A percentile compares a stretch with the other conserved stretches of the same genome.
These are phyloP conservation scores for Ptilonorhynchus violaceus DNA, from an alignment of 2,113 vertebrate genomes.

Conservation along the genomic window DNA sequence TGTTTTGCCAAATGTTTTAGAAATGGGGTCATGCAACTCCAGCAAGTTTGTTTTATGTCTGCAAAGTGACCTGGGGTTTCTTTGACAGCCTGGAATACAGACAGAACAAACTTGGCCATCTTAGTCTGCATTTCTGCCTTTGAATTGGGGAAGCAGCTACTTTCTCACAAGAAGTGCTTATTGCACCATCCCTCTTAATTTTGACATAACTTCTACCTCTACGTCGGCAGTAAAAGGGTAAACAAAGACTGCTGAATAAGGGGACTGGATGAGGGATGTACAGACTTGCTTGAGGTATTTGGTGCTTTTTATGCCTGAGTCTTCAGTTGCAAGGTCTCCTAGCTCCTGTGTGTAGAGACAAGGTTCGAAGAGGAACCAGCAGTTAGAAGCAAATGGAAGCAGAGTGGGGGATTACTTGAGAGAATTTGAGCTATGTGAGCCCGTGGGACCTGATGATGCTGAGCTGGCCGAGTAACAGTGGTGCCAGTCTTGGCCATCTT, in stretches of 20 bases:
- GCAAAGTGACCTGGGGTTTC: constrained; percentile 1
- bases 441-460: not conserved
- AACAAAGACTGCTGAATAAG: not conserved
- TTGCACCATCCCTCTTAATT: not conserved
- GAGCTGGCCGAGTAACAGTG: not conserved
- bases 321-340: not conserved
- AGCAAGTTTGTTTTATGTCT: constrained; percentile 1
- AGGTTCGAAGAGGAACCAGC: not conserved
- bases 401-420: not conserved
- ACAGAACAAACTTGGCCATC: not conserved
- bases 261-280: not conserved
- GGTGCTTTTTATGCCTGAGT: not conserved
- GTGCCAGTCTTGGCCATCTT: not conserved
- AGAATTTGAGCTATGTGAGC: not conserved
- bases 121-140: not conserved
- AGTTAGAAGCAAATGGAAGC: not conserved
- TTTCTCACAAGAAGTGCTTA: not conserved
- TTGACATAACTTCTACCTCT: not conserved
- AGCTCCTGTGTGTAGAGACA: not conserved
- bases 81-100: not conserved
- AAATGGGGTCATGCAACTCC: constrained; percentile 6
- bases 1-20: not conserved
- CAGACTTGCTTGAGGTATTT: not conserved
- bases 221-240: not conserved
- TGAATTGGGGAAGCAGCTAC: not conserved